Conservation (phyloP, 2,888 invertebrate species). For the Gnatocerus cornutus region DNA sequence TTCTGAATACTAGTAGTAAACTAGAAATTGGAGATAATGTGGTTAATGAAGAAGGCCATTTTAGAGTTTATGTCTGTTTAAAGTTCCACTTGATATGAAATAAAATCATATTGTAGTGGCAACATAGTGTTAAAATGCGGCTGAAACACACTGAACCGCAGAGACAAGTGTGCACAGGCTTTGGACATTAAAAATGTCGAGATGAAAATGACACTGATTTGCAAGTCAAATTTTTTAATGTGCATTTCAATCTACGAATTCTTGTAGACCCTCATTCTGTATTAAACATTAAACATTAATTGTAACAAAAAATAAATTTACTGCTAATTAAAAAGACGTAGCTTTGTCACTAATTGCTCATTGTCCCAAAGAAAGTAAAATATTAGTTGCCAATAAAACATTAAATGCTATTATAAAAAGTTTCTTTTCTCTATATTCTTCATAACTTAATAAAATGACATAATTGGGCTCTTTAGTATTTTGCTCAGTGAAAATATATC, state of each 20-base stretch:
- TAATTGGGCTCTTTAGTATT: slow-evolving; percentile 13
- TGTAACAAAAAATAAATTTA: neutral
- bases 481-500: slow-evolving; percentile 22
- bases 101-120: slow-evolving; percentile 12
- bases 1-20: slow-evolving; percentile 14
- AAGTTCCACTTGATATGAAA: slow-evolving; percentile 34
- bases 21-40: slow-evolving; percentile 35
- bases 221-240: slow-evolving; percentile 32
- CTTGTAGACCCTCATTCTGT: slow-evolving; percentile 24
- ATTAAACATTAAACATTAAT: slow-evolving; percentile 39
- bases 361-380: neutral
- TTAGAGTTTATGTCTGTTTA: slow-evolving; percentile 28
- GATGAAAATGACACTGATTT: slow-evolving; percentile 25
- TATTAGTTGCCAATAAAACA: slow-evolving; percentile 8
- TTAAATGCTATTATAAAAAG: slow-evolving; percentile 13
- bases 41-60: slow-evolving; percentile 36
- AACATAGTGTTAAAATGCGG: slow-evolving; percentile 16
- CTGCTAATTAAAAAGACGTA: neutral
- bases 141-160: no score
- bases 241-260: slow-evolving; percentile 25
- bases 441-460: slow-evolving; percentile 21
- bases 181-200: slow-evolving; percentile 9
- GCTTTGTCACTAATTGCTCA: neutral
- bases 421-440: slow-evolving; percentile 1
- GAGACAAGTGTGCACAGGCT: slow-evolving; percentile 20